Base-by-base conservation (phyloP, 2,888 invertebrate genomes). In the Mythimna albipuncta region DNA sequence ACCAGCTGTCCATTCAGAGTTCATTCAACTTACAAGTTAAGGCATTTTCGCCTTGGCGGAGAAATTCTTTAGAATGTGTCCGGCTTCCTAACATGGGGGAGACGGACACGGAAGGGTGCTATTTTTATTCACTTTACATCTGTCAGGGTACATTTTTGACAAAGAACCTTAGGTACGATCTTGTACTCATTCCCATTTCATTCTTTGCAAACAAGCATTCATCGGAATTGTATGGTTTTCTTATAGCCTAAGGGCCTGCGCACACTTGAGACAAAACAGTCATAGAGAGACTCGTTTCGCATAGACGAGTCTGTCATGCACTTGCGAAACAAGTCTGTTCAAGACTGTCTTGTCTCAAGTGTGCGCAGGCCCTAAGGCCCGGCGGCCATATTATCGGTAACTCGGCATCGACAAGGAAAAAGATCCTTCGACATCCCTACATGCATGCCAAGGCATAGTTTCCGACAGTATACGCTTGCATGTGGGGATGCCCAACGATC, bases 41-140 rank as follows among this genome's bases (percentile, higher is more conserved):
- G 13, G 3, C 10, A 69, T 32, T 54, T 59, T 69, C 54, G 7
- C 70, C 54, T 61, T 21, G 19, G 61, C 54, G 11, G 47, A 54
- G 52, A 54, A 38, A 21, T 54, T 69, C 59, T 77, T 73, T 54
- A n/a, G 58, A 59, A 59, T 19, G 13, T 59, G n/a, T 44, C n/a
- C 38, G 59, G 38, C 71, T 78, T 78, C 38, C 16, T 41, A 59
- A 47, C n/a, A 21, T 7, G 11, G 35, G 44, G 10, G 59, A 44
- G 59, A n/a, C n/a, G n/a, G n/a, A n/a, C n/a, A 32, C 10, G 13
- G 44, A 13, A 38, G 9, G 16, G 11, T 50, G 16, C 41, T n/a
- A 26, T 70, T 70, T 62, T 68, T 47, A 69, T 52, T 44, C 10
- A 26, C 16, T 11, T 3, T 52, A n/a, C 21, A 52, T 26, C 32